A percentile compares a stretch with the other conserved stretches of the same genome.
Conservation (phyloP, 2,888 invertebrate genomes). For the Melanostoma mellinum region DNA sequence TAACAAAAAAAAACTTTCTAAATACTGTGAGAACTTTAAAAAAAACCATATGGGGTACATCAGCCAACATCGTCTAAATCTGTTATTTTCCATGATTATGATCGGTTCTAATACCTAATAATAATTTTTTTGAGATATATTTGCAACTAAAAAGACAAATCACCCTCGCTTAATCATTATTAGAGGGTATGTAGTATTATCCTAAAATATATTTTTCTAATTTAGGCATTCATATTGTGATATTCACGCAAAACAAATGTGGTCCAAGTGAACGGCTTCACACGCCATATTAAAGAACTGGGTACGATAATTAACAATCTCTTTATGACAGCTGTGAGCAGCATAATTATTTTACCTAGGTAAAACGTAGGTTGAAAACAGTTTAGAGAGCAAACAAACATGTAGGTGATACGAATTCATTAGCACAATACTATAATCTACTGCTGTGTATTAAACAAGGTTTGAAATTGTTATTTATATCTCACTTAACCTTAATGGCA, state of each 20-base stretch:
- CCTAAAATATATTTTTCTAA: background rate
- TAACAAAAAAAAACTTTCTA: too few relatives aligned
- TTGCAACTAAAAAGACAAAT: too few relatives aligned
- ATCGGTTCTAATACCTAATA: too few relatives aligned
- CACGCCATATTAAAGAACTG: slow-evolving; percentile 24
- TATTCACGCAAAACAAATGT: slow-evolving; percentile 27
- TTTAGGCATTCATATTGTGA: too few relatives aligned
- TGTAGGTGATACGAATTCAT: slow-evolving; percentile 39
- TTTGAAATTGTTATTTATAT: slow-evolving; percentile 43
- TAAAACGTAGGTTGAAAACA: slow-evolving; percentile 12
- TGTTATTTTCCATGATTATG: too few relatives aligned
- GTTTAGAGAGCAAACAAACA: slow-evolving; percentile 36
- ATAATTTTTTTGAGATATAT: too few relatives aligned
- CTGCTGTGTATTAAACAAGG: slow-evolving; percentile 40
- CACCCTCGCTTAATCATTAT: too few relatives aligned
- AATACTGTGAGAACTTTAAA: too few relatives aligned
- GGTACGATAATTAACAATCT: slow-evolving; percentile 30
- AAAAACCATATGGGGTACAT: too few relatives aligned
- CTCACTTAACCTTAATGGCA: slow-evolving; percentile 41
- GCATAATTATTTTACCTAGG: slow-evolving; percentile 27
- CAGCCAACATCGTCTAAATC: too few relatives aligned
- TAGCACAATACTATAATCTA: slow-evolving; percentile 38
- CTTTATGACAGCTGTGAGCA: slow-evolving; percentile 18
- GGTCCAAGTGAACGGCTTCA: slow-evolving; percentile 14
- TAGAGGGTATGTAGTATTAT: background rate